phyloP scores from a whole-genome alignment of 1,140 invertebrate species.

The Drosophila lini region DNA sequence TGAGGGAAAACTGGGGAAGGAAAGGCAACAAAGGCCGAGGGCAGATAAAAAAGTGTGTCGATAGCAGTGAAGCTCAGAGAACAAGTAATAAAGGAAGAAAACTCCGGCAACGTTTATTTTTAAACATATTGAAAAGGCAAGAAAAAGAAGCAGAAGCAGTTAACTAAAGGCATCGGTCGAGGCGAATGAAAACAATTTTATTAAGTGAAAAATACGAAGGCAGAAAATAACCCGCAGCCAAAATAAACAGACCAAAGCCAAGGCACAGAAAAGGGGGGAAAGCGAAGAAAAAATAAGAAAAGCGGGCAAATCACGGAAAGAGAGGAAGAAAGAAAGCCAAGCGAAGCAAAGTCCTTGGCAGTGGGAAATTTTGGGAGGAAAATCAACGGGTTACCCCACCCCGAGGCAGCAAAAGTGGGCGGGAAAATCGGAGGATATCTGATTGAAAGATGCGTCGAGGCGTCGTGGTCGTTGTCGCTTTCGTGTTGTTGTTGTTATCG shows the following conservation, averaged over 20 bases:
- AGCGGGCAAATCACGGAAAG: constrained; percentile 30
- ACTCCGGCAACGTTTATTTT: constrained; percentile 68
- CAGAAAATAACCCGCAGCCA: constrained; percentile 78
- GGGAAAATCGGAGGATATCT: constrained; percentile 39
- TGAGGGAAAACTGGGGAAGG: neutral
- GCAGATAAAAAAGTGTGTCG: constrained; percentile 63
- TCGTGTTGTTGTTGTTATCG: constrained; percentile 8
- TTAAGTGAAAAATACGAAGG: constrained; percentile 80
- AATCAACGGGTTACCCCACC: constrained; percentile 56
- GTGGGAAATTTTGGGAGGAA: constrained; percentile 51
- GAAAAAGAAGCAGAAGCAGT: constrained; percentile 57
- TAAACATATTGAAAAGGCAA: constrained; percentile 79
- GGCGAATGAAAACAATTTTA: constrained; percentile 80
- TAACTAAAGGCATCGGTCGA: constrained; percentile 44
- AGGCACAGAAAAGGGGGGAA: constrained; percentile 36
- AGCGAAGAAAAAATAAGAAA: constrained; percentile 33
- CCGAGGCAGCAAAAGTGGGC: neutral
- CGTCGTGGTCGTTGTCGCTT: constrained; percentile 26
- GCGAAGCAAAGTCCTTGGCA: constrained; percentile 67
- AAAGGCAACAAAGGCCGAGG: constrained; percentile 44
- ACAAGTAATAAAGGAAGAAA: constrained; percentile 54
- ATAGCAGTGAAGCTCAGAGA: constrained; percentile 57
- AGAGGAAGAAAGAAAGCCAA: neutral
- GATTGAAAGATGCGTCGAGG: constrained; percentile 78
- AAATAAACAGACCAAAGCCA: constrained; percentile 70